Base-by-base conservation (phyloP, 1,140 invertebrate species). In the Tetraneura akinire region DNA sequence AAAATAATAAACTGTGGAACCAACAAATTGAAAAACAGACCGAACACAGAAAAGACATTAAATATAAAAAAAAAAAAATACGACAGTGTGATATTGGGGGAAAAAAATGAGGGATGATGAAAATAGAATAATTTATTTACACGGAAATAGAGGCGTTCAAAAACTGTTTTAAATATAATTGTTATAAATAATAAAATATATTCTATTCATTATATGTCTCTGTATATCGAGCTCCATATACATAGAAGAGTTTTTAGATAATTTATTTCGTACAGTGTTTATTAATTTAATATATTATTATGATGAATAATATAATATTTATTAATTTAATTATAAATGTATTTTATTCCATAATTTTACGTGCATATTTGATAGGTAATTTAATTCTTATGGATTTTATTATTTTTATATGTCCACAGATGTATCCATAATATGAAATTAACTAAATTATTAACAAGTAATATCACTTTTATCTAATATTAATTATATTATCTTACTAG, bases 81-180 rank as follows among this genome's bases (percentile, higher is more conserved):
- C 21, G n/a, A 66, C n/a, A 37, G 51, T 53, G 16, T n/a, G n/a
- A 55, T 23, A 13, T 68, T 23, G 11, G 21, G 21, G 1, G 10
- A 66, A 8, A 37, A 29, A 64, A 66, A 3, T 6, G 21, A 45
- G 37, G 37, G 37, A 68, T 45, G 64, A 14, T 21, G n/a, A 23
- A 68, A 68, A 68, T 68, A 68, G 64, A 68, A 45, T 68, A 23
- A 68, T 45, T 68, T 6, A 45, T 45, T 37, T 6, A 23, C 16
- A 45, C 37, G 37, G 37, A 68, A 45, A 42, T 23, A 21, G 29
- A n/a, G 64, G 64, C n/a, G n/a, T 21, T 42, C 42, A 2, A 3
- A 42, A 42, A 26, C n/a, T 13, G 18, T n/a, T 16, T 66, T 13
- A 6, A 66, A 11, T n/a, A n/a, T n/a, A 53, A 53, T 53, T 21